Percentiles rank a stretch among this genome's conserved stretches.
These are phyloP conservation scores for Halotydeus destructor DNA, from an alignment of 1,140 invertebrate genomes.

Conservation along the genomic window DNA sequence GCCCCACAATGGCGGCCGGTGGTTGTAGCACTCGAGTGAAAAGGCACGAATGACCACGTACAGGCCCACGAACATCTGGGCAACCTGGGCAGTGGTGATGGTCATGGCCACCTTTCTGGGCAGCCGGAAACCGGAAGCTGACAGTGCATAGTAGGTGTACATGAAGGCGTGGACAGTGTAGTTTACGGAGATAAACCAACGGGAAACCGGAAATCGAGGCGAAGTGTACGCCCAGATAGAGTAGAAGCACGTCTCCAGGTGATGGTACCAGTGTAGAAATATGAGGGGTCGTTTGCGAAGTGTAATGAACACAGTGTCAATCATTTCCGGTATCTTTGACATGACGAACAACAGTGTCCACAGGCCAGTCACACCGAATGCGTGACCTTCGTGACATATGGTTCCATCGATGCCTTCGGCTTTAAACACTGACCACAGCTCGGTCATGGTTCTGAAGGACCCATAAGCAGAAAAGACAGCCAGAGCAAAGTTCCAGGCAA, in stretches of 20 bases:
- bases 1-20: too few species aligned
- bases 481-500: not conserved
- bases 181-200: slow-evolving; percentile 98
- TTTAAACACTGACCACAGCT: slow-evolving; percentile 48
- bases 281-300: slow-evolving; percentile 85
- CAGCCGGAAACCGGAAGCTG: slow-evolving; percentile 62
- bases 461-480: not conserved
- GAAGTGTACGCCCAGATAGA: slow-evolving; percentile 94
- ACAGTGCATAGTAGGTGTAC: slow-evolving; percentile 88
- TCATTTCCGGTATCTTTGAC: slow-evolving; percentile 35
- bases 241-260: slow-evolving; percentile 55
- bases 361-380: slow-evolving; percentile 45
- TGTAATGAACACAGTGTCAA: slow-evolving; percentile 90
- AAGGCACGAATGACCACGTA: too few species aligned
- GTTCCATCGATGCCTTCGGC: not conserved
- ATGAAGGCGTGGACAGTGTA: slow-evolving; percentile 91
- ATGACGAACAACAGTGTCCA: slow-evolving; percentile 2
- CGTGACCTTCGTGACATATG: slow-evolving; percentile 37
- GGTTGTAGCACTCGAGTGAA: too few species aligned
- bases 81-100: slow-evolving; percentile 73
- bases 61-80: slow-evolving; percentile 93
- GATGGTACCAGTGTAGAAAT: slow-evolving; percentile 78
- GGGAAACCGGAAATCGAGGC: slow-evolving; percentile 79
- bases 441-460: slow-evolving; percentile 30
- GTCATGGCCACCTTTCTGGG: slow-evolving; percentile 64